These are phyloP conservation scores for Andrena hattorfiana DNA, from an alignment of 2,888 invertebrate species.

Conservation along the genomic window DNA sequence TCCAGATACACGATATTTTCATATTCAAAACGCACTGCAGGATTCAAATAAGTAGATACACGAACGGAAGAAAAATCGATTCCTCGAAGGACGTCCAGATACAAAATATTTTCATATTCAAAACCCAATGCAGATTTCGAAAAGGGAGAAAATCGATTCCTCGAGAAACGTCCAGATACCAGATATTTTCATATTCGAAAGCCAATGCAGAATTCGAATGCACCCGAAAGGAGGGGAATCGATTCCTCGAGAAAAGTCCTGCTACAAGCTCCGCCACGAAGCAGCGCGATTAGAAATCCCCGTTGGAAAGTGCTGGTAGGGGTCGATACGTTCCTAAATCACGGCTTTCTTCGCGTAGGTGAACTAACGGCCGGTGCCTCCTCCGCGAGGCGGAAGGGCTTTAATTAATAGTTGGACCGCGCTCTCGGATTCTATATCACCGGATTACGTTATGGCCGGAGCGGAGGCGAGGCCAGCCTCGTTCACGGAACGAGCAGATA, in stretches of 20 bases:
- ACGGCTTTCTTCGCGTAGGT: conserved; percentile 66
- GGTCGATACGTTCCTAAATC: conserved; percentile 61
- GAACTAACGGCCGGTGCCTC: conserved; percentile 64
- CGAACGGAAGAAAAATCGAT: no score
- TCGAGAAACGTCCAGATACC: no score
- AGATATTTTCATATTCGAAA: no score
- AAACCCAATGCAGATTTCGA: no score
- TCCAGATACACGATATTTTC: no score
- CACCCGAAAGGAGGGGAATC: not conserved
- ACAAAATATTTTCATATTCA: no score
- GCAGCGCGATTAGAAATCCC: conserved; percentile 35
- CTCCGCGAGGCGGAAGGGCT: conserved; percentile 57
- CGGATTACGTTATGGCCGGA: conserved; percentile 35
- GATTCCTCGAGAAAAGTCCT: not conserved
- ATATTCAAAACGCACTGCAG: no score
- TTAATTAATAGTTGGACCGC: conserved; percentile 70
- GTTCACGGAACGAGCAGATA: conserved; percentile 58
- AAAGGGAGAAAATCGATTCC: no score
- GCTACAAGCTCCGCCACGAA: not conserved
- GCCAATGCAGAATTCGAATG: no score
- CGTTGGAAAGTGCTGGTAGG: conserved; percentile 56
- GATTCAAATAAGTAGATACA: no score
- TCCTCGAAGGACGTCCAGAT: no score
- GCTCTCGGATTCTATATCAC: conserved; percentile 66
- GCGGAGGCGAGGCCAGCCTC: conserved; percentile 22